Conservation (phyloP, 53 echinoderm and acorn worm species). For the Holothuria scabra region DNA sequence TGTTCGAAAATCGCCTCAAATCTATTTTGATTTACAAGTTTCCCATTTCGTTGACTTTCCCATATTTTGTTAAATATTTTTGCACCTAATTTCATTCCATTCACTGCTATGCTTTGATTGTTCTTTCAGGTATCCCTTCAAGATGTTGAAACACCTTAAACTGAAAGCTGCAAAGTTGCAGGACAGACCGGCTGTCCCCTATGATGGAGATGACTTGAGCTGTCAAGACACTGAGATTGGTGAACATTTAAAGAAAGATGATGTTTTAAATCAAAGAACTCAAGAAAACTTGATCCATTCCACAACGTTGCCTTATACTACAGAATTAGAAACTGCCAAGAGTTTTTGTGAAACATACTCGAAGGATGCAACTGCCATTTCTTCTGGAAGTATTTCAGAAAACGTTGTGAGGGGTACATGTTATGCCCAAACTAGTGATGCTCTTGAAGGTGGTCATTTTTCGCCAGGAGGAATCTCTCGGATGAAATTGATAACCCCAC, state of each 20-base stretch:
- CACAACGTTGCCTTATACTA: not conserved
- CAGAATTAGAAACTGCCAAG: not conserved
- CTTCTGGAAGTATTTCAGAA: no score
- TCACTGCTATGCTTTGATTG: no score
- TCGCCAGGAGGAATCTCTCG: no score
- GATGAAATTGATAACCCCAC: no score
- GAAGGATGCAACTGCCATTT: not conserved
- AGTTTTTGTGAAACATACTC: not conserved
- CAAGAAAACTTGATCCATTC: not conserved
- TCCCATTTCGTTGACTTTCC: no score
- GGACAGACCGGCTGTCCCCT: not conserved
- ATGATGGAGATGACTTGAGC: not conserved
- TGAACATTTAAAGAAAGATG: not conserved
- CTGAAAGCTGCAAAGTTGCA: conserved; percentile 12
- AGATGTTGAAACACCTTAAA: conserved; percentile 38
- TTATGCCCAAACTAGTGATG: no score
- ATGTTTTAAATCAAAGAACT: not conserved
- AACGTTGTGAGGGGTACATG: no score
- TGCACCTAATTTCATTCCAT: no score
- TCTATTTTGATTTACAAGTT: no score
- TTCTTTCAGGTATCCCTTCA: not conserved
- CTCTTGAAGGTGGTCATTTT: no score
- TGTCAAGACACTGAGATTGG: not conserved
- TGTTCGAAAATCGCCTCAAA: no score
- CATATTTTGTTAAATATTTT: no score